Conservation (phyloP, 35 echinoderm and acorn worm genomes). For the Strongylocentrotus purpuratus region DNA sequence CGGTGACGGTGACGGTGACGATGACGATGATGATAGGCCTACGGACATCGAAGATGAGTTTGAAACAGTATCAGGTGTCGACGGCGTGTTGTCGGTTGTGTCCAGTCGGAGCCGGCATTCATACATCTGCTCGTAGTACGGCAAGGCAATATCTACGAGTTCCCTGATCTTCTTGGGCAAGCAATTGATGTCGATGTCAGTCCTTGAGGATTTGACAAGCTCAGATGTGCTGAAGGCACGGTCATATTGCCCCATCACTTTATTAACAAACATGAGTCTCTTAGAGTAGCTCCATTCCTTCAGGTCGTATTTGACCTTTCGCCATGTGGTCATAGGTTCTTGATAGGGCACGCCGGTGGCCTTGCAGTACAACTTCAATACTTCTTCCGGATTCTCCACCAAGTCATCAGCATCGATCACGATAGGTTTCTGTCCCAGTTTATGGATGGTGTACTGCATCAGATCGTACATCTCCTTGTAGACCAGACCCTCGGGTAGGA, state of each 20-base stretch:
- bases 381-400: conserved; percentile 62
- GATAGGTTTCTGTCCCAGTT: conserved; percentile 78
- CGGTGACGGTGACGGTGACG: neutral
- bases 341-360: conserved; percentile 72
- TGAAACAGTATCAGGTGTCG: neutral
- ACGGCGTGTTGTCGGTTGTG: neutral
- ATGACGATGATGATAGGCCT: neutral
- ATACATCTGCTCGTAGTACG: conserved; percentile 67
- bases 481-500: conserved; percentile 64
- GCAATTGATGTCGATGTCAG: conserved; percentile 35
- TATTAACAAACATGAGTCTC: conserved; percentile 82
- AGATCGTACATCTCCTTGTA: conserved; percentile 78
- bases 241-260: conserved; percentile 85
- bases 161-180: conserved; percentile 46
- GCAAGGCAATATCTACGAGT: conserved; percentile 50
- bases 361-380: conserved; percentile 69
- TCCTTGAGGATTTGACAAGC: conserved; percentile 51
- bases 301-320: conserved; percentile 67
- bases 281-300: conserved; percentile 78
- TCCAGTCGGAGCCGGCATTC: conserved; percentile 36
- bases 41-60: neutral
- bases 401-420: conserved; percentile 87
- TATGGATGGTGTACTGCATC: conserved; percentile 64
- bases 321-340: conserved; percentile 70
- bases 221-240: conserved; percentile 67